A percentile compares a stretch with the other conserved stretches of the same genome.
Evolutionary conservation across 2,888 invertebrate genomes (phyloP).

Genomic region (Carabus problematicus): DNA sequence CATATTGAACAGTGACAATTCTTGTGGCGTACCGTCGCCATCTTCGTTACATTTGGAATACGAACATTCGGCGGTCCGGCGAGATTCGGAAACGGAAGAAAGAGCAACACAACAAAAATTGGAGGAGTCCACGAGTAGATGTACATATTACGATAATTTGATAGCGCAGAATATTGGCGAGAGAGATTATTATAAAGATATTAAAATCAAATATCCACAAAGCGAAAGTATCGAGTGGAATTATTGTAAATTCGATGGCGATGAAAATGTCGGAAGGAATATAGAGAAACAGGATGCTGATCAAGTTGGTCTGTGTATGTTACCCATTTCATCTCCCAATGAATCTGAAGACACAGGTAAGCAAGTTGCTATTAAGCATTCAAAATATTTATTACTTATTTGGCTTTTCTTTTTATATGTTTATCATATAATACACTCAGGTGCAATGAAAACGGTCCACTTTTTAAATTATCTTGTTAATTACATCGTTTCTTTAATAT

Average conservation of each 20-base stretch:
- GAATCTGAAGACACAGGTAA: conserved; percentile 27
- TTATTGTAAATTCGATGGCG: conserved; percentile 6
- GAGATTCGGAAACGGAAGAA: conserved; percentile 19
- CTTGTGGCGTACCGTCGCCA: conserved; percentile 28
- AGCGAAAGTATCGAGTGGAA: background rate
- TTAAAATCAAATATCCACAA: conserved; percentile 15
- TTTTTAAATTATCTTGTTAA: no score
- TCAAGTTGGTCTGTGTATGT: conserved; percentile 1
- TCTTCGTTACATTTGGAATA: conserved; percentile 20
- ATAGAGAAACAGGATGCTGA: background rate
- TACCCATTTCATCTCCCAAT: conserved; percentile 15
- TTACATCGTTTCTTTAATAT: no score
- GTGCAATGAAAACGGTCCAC: no score
- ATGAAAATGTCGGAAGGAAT: background rate
- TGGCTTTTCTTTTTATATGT: no score
- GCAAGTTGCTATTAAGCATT: background rate
- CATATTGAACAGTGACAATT: conserved; percentile 17
- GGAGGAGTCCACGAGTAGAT: conserved; percentile 20
- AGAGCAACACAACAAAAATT: background rate
- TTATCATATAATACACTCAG: no score
- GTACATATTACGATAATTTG: conserved; percentile 19
- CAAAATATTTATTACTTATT: background rate
- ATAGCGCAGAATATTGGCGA: background rate
- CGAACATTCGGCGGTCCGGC: conserved; percentile 4
- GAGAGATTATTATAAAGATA: conserved; percentile 18